Evolutionary conservation across 2,113 vertebrate species (phyloP).

Genomic region (Buteo buteo): DNA sequence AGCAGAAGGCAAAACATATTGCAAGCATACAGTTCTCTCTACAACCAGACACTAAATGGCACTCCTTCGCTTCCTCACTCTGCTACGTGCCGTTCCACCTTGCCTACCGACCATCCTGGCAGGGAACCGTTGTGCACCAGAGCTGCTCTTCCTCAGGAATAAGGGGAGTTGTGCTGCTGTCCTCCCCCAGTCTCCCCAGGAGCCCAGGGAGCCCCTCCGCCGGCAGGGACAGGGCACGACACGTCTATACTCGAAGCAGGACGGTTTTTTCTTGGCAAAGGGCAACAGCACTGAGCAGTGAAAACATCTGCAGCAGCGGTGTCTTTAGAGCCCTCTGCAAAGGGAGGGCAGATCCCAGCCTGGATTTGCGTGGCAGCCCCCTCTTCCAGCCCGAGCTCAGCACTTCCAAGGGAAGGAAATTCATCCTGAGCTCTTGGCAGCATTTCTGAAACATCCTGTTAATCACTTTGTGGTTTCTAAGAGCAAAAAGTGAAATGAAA

Average conservation of each 20-base stretch:
- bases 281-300: not conserved
- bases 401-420: conserved; percentile 4
- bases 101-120: not conserved
- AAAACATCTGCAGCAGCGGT: not conserved
- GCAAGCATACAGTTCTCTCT: conserved; percentile 24
- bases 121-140: not conserved
- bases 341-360: not conserved
- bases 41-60: conserved; percentile 43
- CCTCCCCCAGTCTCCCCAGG: not conserved
- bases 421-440: not conserved
- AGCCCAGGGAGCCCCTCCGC: fast-evolving
- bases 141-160: not conserved
- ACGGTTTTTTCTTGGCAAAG: not conserved
- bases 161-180: not conserved
- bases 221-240: not conserved
- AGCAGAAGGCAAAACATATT: conserved; percentile 62
- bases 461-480: not conserved
- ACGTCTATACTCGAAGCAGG: fast-evolving
- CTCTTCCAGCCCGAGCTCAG: not conserved
- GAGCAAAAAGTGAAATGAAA: not conserved
- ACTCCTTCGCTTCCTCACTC: conserved; percentile 16
- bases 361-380: not conserved
- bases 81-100: not conserved
- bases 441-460: not conserved
- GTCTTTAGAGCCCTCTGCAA: not conserved